Percentiles rank a stretch among this genome's conserved stretches.
Conservation (phyloP, 2,797 vertebrate species). For the Otus scops region DNA sequence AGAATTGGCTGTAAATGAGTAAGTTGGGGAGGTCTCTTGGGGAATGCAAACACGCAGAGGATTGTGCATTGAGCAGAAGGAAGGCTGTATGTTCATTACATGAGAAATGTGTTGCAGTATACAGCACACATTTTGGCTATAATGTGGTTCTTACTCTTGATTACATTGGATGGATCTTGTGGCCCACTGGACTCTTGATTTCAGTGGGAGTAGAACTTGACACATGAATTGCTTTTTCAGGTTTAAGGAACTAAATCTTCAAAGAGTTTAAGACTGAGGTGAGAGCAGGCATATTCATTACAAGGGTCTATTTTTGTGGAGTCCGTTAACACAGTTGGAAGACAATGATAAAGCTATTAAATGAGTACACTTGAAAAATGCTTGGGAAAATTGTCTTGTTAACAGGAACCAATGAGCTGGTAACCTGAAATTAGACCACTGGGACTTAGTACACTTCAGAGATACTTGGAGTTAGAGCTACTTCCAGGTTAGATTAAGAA, state of each 20-base stretch:
- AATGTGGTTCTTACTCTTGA: background rate
- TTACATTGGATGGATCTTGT: background rate
- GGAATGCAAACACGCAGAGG: background rate
- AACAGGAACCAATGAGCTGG: constrained; percentile 24
- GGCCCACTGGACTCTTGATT: background rate
- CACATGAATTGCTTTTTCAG: background rate
- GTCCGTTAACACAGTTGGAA: constrained; percentile 12
- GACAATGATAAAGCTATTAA: constrained; percentile 40
- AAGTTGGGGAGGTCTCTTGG: background rate
- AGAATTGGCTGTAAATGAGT: background rate
- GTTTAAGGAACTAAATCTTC: background rate
- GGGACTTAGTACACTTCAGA: background rate
- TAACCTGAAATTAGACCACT: constrained; percentile 26
- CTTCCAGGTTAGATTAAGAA: background rate
- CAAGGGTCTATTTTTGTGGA: background rate
- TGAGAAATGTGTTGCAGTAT: background rate
- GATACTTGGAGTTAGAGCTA: background rate
- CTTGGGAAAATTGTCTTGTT: constrained; percentile 34
- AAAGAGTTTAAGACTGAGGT: background rate
- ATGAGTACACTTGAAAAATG: background rate
- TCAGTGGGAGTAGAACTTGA: background rate
- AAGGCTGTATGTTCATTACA: background rate
- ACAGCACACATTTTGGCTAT: background rate
- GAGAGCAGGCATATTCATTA: background rate
- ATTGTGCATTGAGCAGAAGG: background rate